A percentile compares a stretch with the other conserved stretches of the same genome.
Evolutionary conservation across 2,113 vertebrate species (phyloP).

Genomic region (Spizaetus ornatus): DNA sequence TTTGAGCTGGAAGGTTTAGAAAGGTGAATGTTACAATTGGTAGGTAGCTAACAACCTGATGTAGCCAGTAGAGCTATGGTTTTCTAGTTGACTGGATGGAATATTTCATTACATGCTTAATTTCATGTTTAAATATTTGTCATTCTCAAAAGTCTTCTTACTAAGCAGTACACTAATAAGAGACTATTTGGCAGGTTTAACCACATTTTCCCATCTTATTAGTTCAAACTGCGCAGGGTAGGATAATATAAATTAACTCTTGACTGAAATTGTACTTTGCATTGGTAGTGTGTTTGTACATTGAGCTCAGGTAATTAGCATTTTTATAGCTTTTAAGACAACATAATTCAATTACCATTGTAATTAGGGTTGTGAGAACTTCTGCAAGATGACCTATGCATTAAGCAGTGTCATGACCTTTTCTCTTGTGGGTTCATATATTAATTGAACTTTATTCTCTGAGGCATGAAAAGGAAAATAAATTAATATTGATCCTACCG

Average conservation of each 20-base stretch:
- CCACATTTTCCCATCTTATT: constrained; percentile 24
- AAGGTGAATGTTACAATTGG: background rate
- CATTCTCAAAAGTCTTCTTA: background rate
- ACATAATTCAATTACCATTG: constrained; percentile 56
- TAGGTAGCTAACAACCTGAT: background rate
- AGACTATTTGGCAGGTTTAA: constrained; percentile 34
- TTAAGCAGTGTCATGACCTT: constrained; percentile 63
- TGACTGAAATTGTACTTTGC: background rate
- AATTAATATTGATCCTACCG: constrained; percentile 88
- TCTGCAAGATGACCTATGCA: constrained; percentile 60
- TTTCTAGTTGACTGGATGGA: constrained; percentile 23
- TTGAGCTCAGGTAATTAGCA: constrained; percentile 36
- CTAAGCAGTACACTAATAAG: background rate
- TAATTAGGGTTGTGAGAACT: constrained; percentile 71
- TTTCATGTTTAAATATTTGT: constrained; percentile 47
- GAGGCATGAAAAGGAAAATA: constrained; percentile 68
- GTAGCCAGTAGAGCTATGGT: background rate
- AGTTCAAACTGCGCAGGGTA: background rate
- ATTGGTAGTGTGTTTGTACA: constrained; percentile 6
- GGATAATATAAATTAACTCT: constrained; percentile 27
- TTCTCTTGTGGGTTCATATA: constrained; percentile 66
- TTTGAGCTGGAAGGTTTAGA: background rate
- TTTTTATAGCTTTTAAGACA: constrained; percentile 60
- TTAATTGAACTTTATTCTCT: constrained; percentile 68
- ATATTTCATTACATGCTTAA: constrained; percentile 38